phyloP scores from a whole-genome alignment of 2,797 vertebrate species.

The Sparidentex hasta region DNA sequence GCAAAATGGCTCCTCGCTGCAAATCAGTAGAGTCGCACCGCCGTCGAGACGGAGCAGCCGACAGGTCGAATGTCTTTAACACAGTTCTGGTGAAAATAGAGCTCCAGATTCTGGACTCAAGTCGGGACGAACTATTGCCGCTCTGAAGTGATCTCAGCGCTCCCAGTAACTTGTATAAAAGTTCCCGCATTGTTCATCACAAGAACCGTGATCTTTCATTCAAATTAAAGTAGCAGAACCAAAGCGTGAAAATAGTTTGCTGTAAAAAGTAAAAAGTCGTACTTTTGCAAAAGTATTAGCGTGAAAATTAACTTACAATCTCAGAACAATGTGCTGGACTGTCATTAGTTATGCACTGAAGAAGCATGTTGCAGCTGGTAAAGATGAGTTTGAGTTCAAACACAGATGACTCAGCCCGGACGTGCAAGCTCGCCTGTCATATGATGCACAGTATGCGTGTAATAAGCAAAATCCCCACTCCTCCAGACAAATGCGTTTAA shows the following conservation, averaged over 20 bases:
- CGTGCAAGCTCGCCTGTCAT: neutral
- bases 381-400: neutral
- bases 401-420: neutral
- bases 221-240: neutral
- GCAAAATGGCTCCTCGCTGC: constrained; percentile 6
- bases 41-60: neutral
- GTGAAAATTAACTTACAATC: too few species aligned
- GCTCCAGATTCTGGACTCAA: constrained; percentile 9
- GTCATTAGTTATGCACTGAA: too few species aligned
- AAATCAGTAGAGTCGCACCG: neutral
- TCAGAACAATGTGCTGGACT: too few species aligned
- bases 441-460: neutral
- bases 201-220: neutral
- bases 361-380: too few species aligned
- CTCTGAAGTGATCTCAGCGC: neutral
- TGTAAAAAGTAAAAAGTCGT: too few species aligned
- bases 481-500: neutral
- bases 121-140: neutral
- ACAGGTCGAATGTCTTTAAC: constrained; percentile 8
- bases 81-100: neutral
- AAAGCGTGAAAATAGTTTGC: neutral
- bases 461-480: neutral
- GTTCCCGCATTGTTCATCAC: neutral
- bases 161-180: neutral
- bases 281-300: neutral